Percentiles rank a stretch among this genome's conserved stretches.
Evolutionary conservation across 2,113 vertebrate genomes (phyloP).

Genomic region (Neoarius graeffei): DNA sequence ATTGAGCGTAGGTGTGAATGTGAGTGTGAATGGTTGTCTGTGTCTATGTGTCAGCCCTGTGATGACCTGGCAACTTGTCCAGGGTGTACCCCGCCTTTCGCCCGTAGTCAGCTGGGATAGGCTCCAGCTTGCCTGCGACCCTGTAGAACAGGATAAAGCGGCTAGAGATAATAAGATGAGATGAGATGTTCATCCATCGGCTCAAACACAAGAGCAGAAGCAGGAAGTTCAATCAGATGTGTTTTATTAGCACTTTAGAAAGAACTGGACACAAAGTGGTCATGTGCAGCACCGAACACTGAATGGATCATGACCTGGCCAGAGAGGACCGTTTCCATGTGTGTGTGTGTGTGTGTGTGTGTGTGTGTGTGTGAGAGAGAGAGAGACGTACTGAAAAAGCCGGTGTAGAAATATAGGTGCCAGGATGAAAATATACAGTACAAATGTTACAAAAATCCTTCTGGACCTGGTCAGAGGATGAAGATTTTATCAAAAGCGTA

Average conservation of each 20-base stretch:
- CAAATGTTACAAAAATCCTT: constrained; percentile 66
- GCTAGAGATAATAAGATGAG: too few species aligned
- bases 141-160: too few species aligned
- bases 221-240: constrained; percentile 9
- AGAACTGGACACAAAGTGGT: constrained; percentile 9
- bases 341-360: too few species aligned
- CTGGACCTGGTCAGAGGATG: constrained; percentile 31
- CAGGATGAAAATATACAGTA: constrained; percentile 58
- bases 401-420: constrained; percentile 46
- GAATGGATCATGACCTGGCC: constrained; percentile 48
- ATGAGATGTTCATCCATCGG: not conserved
- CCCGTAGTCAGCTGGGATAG: too few species aligned
- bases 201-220: not conserved
- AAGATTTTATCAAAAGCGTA: constrained; percentile 23
- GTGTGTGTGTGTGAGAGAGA: too few species aligned
- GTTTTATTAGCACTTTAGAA: not conserved
- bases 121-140: too few species aligned
- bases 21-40: too few species aligned
- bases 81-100: too few species aligned
- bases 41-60: too few species aligned
- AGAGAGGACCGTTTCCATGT: not conserved
- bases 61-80: too few species aligned
- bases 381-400: constrained; percentile 45
- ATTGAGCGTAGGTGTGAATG: too few species aligned
- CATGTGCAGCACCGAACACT: constrained; percentile 67